Percentiles rank a stretch among this genome's conserved stretches.
phyloP scores from a whole-genome alignment of 2,113 vertebrate genomes.

The Gadus macrocephalus region DNA sequence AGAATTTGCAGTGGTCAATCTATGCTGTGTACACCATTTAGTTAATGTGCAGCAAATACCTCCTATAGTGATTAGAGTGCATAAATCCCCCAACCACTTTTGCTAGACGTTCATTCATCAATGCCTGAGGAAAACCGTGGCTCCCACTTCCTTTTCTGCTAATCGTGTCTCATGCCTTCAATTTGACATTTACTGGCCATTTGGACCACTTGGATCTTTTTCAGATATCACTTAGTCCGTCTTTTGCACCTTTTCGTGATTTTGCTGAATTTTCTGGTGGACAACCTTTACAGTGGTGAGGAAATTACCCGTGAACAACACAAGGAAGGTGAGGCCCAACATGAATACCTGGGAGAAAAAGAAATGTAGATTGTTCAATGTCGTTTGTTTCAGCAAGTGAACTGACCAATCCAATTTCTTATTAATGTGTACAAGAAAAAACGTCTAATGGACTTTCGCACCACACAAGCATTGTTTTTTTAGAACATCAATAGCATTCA shows the following conservation, averaged over 20 bases:
- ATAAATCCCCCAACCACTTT: conserved; percentile 25
- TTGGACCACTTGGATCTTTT: conserved; percentile 5
- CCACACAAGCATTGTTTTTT: too few relatives aligned
- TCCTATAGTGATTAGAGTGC: conserved; percentile 15
- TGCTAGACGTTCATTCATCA: conserved; percentile 22
- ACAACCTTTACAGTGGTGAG: conserved; percentile 96
- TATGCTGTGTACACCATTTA: conserved; percentile 2
- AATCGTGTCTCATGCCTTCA: conserved; percentile 32
- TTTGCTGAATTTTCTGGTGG: conserved; percentile 89
- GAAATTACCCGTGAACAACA: conserved; percentile 96
- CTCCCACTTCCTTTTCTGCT: conserved; percentile 4
- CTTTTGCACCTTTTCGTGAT: conserved; percentile 75
- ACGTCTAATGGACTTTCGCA: too few relatives aligned
- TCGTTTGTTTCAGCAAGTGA: not conserved
- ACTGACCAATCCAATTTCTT: too few relatives aligned
- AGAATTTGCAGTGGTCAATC: conserved; percentile 34
- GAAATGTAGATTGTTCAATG: too few relatives aligned
- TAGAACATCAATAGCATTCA: too few relatives aligned
- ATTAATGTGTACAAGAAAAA: too few relatives aligned
- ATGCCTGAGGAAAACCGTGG: conserved; percentile 28
- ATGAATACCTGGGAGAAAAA: conserved; percentile 80
- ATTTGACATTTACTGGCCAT: conserved; percentile 31
- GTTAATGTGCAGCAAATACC: conserved; percentile 28
- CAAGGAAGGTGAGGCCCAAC: conserved; percentile 87
- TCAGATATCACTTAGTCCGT: conserved; percentile 54